Evolutionary conservation across 2,888 invertebrate species (phyloP).

Genomic region (Cantharis nigra): DNA sequence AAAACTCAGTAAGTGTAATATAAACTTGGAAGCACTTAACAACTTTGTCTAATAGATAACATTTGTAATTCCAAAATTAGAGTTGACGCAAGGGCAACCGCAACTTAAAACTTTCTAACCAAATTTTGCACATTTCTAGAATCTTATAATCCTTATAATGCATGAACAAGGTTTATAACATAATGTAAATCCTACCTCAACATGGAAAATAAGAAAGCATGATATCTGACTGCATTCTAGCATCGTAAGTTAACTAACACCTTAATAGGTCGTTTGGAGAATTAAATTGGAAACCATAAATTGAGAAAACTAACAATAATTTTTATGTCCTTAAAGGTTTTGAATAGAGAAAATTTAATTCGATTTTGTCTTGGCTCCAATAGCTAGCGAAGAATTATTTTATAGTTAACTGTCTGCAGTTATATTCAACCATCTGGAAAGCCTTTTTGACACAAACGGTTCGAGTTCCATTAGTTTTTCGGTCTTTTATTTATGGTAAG

Average conservation of each 20-base stretch:
- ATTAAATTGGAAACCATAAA: conserved; percentile 9
- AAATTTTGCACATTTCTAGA: conserved; percentile 22
- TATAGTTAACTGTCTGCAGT: conserved; percentile 4
- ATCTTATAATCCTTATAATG: conserved; percentile 33
- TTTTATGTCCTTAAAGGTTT: not conserved
- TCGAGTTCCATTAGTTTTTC: not conserved
- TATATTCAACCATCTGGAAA: conserved; percentile 3
- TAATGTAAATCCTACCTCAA: conserved; percentile 31
- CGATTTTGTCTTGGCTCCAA: conserved; percentile 3
- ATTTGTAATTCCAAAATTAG: conserved; percentile 26
- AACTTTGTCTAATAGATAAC: conserved; percentile 20
- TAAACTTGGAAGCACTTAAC: conserved; percentile 13
- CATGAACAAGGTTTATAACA: conserved; percentile 29
- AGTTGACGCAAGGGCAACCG: conserved; percentile 9
- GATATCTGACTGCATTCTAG: conserved; percentile 12
- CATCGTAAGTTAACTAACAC: not conserved
- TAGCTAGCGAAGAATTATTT: not conserved
- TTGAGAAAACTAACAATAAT: not conserved
- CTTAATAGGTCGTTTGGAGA: conserved; percentile 1
- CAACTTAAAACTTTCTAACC: conserved; percentile 26
- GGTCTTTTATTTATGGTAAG: not conserved
- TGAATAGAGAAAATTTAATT: conserved; percentile 15
- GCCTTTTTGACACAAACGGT: not conserved
- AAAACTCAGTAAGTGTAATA: not conserved
- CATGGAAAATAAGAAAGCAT: conserved; percentile 16